Percentiles rank a stretch among this genome's conserved stretches.
Conservation (phyloP, 2,113 vertebrate species). For the Bothrops jararaca region DNA sequence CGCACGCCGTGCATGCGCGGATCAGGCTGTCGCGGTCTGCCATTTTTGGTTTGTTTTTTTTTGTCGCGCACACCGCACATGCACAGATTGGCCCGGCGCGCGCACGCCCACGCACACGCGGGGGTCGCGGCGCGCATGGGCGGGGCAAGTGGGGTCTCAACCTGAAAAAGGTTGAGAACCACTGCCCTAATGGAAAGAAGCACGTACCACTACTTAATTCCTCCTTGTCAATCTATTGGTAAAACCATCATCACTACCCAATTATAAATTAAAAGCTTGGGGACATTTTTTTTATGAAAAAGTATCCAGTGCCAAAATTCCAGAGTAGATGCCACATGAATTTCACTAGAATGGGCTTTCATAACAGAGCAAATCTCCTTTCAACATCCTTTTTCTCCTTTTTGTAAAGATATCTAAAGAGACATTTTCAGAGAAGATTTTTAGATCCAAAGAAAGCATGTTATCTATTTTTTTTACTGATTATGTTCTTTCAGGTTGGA, state of each 20-base stretch:
- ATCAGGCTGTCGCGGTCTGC: too few species aligned
- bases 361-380: not conserved
- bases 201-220: not conserved
- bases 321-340: not conserved
- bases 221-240: not conserved
- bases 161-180: too few species aligned
- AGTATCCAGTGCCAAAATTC: not conserved
- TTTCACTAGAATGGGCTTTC: not conserved
- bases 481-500: not conserved
- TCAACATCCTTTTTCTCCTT: not conserved
- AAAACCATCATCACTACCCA: not conserved
- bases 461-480: not conserved
- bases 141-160: too few species aligned
- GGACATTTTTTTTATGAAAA: not conserved
- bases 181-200: not conserved
- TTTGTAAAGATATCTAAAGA: not conserved
- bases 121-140: too few species aligned
- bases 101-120: too few species aligned
- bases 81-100: too few species aligned
- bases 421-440: not conserved
- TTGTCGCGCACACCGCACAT: too few species aligned
- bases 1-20: too few species aligned
- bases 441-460: not conserved
- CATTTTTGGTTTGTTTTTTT: too few species aligned
- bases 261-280: not conserved